Evolutionary conservation across 2,113 vertebrate species (phyloP).

Genomic region (Urocynchramus pylzowi): DNA sequence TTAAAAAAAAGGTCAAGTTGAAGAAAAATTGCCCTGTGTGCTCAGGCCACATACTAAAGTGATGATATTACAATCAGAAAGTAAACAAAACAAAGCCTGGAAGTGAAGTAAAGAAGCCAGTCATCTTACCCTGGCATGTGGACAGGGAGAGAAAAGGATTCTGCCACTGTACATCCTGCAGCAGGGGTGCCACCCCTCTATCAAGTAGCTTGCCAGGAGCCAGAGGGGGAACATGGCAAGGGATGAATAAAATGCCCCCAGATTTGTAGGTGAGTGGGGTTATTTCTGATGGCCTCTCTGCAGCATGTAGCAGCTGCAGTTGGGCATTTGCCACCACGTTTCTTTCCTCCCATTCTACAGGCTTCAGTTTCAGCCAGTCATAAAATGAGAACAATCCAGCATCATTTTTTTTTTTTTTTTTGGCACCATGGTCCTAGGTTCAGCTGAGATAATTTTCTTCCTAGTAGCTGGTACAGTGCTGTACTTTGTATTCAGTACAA

Average conservation of each 20-base stretch:
- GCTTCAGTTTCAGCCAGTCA: neutral
- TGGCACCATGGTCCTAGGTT: neutral
- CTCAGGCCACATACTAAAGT: neutral
- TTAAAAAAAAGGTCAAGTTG: neutral
- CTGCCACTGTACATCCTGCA: neutral
- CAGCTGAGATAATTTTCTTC: neutral
- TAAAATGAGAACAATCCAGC: neutral
- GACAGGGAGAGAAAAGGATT: neutral
- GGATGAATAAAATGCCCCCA: rapidly evolving
- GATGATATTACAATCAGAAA: neutral
- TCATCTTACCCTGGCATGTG: rapidly evolving
- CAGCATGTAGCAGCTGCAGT: neutral
- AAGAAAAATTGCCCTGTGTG: neutral
- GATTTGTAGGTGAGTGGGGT: neutral
- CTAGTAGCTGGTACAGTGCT: neutral
- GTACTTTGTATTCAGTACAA: neutral
- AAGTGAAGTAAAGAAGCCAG: neutral
- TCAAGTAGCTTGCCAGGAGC: neutral
- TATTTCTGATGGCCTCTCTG: neutral
- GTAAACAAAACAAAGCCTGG: neutral
- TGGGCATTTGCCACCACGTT: neutral
- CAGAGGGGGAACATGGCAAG: rapidly evolving
- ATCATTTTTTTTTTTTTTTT: neutral
- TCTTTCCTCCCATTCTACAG: neutral
- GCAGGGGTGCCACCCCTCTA: neutral